Evolutionary conservation across 53 echinoderm and acorn worm genomes (phyloP).

Genomic region (Echinometra lucunter): DNA sequence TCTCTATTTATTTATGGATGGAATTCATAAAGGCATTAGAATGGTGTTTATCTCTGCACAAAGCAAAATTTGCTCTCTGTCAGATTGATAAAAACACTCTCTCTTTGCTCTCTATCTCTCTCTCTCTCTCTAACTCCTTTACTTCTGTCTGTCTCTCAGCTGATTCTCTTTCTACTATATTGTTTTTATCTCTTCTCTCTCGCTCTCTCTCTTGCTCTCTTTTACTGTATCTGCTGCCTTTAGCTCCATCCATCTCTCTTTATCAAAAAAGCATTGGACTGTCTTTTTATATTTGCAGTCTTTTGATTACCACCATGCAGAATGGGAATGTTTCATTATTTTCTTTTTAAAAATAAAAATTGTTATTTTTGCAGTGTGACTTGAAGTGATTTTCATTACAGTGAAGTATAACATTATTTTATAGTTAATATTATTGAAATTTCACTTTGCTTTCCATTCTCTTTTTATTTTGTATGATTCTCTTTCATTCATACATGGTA

Average conservation of each 20-base stretch:
- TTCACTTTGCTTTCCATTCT: background rate
- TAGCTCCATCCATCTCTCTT: background rate
- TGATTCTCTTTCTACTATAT: too few relatives aligned
- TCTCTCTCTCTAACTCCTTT: background rate
- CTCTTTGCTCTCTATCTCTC: background rate
- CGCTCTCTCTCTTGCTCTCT: too few relatives aligned
- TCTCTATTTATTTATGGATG: conserved; percentile 64
- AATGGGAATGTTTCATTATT: background rate
- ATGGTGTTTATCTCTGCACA: conserved; percentile 55
- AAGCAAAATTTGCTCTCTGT: conserved; percentile 36
- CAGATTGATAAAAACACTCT: conserved; percentile 16
- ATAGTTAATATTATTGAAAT: background rate
- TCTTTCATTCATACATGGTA: background rate
- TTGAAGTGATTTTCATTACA: background rate
- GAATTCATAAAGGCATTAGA: conserved; percentile 66
- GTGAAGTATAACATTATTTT: background rate
- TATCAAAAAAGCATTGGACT: background rate
- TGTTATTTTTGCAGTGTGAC: background rate
- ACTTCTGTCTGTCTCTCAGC: background rate
- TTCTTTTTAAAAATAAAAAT: background rate
- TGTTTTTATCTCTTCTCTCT: too few relatives aligned
- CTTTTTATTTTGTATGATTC: background rate
- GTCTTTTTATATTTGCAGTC: background rate
- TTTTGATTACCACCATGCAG: background rate
- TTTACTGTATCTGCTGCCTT: too few relatives aligned